Conservation (phyloP, 2,797 vertebrate genomes). For the Mormyrops attenuatus region DNA sequence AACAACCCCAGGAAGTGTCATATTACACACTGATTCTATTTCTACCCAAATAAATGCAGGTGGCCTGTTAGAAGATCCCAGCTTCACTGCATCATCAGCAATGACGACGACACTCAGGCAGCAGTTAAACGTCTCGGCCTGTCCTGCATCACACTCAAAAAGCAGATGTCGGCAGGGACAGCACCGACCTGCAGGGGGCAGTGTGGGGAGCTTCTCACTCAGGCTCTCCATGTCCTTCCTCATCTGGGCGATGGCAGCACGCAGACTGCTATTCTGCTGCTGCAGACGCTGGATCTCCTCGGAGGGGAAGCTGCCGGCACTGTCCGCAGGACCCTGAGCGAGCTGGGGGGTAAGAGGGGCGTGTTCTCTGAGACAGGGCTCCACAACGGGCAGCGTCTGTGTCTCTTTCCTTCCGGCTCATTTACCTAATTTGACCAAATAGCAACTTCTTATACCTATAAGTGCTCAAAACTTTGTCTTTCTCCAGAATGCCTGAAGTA, state of each 20-base stretch:
- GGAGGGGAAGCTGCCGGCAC: conserved; percentile 36
- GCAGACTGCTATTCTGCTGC: conserved; percentile 72
- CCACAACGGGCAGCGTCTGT: neutral
- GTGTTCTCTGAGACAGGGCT: neutral
- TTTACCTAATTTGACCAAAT: neutral
- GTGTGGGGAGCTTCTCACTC: conserved; percentile 34
- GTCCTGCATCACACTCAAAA: no score
- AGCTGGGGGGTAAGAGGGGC: neutral
- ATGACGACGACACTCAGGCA: neutral
- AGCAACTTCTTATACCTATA: neutral
- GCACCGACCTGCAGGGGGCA: neutral
- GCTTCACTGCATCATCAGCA: neutral
- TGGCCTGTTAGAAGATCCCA: neutral
- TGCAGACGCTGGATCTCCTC: conserved; percentile 65
- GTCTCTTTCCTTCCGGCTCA: neutral
- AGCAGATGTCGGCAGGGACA: conserved; percentile 37
- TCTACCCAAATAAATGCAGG: neutral
- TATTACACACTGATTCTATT: neutral
- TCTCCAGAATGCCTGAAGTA: neutral
- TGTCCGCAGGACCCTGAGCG: conserved; percentile 20
- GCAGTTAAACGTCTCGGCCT: neutral
- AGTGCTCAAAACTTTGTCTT: neutral
- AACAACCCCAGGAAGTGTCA: neutral
- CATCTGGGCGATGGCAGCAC: conserved; percentile 72
- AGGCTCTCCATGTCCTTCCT: conserved; percentile 79